Evolutionary conservation across 1,140 invertebrate genomes (phyloP).

Genomic region (Thereuonema tuberculata): DNA sequence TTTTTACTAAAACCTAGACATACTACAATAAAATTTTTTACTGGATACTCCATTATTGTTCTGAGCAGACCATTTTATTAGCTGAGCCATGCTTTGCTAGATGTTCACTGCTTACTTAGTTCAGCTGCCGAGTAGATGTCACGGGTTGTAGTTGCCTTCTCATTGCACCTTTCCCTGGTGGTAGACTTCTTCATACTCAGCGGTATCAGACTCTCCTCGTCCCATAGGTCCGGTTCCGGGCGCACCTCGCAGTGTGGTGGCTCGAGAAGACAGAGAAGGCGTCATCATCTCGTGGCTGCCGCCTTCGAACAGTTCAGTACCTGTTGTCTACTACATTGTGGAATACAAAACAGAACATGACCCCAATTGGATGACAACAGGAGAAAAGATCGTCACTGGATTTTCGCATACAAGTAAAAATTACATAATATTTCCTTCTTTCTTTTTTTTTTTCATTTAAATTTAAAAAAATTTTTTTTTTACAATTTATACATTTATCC

Average conservation of each 20-base stretch:
- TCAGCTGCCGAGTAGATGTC: too few relatives aligned
- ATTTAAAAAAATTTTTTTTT: too few relatives aligned
- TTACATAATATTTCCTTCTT: not conserved
- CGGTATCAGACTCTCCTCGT: conserved; percentile 2
- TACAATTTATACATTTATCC: too few relatives aligned
- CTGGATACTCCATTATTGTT: too few relatives aligned
- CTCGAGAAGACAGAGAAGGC: conserved; percentile 68
- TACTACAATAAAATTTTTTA: too few relatives aligned
- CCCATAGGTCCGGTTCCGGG: conserved; percentile 53
- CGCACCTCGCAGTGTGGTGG: conserved; percentile 70
- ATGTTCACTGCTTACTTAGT: too few relatives aligned
- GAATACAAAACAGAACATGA: conserved; percentile 62
- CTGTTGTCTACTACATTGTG: conserved; percentile 80
- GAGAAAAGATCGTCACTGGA: not conserved
- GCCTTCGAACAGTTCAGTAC: conserved; percentile 52
- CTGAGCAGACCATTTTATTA: too few relatives aligned
- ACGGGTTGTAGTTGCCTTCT: too few relatives aligned
- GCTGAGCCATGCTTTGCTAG: too few relatives aligned
- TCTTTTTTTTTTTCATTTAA: too few relatives aligned
- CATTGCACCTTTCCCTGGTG: too few relatives aligned
- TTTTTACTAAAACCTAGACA: too few relatives aligned
- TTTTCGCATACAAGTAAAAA: not conserved
- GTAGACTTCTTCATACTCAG: conserved; percentile 6
- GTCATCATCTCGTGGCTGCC: conserved; percentile 76
- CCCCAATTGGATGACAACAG: not conserved